phyloP scores from a whole-genome alignment of 1,140 invertebrate genomes.

The Formica exsecta region DNA sequence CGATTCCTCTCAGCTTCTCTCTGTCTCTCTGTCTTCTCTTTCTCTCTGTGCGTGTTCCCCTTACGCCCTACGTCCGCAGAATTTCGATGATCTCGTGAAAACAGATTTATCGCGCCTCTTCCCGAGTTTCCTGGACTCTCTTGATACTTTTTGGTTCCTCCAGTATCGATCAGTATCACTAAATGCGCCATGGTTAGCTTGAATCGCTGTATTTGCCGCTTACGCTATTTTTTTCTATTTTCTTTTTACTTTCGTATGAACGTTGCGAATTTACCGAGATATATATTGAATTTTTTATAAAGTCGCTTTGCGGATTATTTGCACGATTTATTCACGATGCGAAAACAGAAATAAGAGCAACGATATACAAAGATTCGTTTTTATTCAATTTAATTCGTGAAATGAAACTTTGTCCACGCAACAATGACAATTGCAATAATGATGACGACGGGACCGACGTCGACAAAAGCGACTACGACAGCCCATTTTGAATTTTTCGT shows the following conservation, averaged over 20 bases:
- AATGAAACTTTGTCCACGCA: not conserved
- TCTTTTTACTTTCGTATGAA: slow-evolving; percentile 21
- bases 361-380: not conserved
- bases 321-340: slow-evolving; percentile 16
- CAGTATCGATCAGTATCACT: slow-evolving; percentile 48
- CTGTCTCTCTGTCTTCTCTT: slow-evolving; percentile 25
- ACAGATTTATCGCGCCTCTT: slow-evolving; percentile 71
- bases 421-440: slow-evolving; percentile 20
- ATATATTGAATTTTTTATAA: slow-evolving; percentile 52
- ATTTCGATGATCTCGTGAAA: slow-evolving; percentile 74
- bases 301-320: not conserved
- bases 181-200: not conserved
- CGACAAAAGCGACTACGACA: slow-evolving; percentile 5
- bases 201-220: not conserved
- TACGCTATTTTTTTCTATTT: slow-evolving; percentile 11
- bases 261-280: slow-evolving; percentile 25
- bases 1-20: slow-evolving; percentile 52
- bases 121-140: slow-evolving; percentile 46
- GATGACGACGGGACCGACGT: slow-evolving; percentile 2
- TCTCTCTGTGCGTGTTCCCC: slow-evolving; percentile 24
- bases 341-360: not conserved
- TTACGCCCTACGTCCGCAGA: slow-evolving; percentile 63
- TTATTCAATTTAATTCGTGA: slow-evolving; percentile 17
- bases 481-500: not conserved
- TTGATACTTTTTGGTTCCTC: slow-evolving; percentile 20